These are phyloP conservation scores for Isoperla grammatica DNA, from an alignment of 2,888 invertebrate genomes.

Conservation along the genomic window DNA sequence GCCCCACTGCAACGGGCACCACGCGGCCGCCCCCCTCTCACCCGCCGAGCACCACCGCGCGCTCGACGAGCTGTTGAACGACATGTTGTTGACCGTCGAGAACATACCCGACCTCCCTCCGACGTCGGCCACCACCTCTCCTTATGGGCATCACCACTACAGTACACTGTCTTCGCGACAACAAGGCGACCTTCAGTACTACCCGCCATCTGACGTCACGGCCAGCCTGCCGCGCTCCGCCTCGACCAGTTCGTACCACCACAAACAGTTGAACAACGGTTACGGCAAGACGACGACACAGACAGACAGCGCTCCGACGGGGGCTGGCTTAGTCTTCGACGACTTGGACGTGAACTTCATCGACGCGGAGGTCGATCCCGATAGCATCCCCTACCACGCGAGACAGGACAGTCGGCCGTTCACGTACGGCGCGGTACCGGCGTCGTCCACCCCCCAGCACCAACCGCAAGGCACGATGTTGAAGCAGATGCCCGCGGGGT, in stretches of 20 bases:
- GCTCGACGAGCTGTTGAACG: constrained; percentile 77
- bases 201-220: constrained; percentile 5
- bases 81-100: constrained; percentile 84
- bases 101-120: constrained; percentile 57
- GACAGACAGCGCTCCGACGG: background rate
- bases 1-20: constrained; percentile 42
- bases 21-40: constrained; percentile 38
- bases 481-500: constrained; percentile 65
- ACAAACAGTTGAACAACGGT: constrained; percentile 16
- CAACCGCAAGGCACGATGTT: constrained; percentile 44
- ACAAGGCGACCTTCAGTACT: constrained; percentile 19
- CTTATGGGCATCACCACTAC: constrained; percentile 17
- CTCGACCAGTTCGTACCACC: constrained; percentile 11
- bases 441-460: constrained; percentile 35
- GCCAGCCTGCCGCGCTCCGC: constrained; percentile 16
- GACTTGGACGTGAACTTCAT: constrained; percentile 11
- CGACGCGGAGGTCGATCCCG: constrained; percentile 52
- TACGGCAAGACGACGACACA: constrained; percentile 11
- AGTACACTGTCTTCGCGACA: constrained; percentile 12
- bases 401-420: constrained; percentile 84
- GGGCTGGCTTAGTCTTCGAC: background rate
- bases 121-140: constrained; percentile 18
- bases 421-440: constrained; percentile 68
- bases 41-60: constrained; percentile 58
- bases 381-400: constrained; percentile 85